Evolutionary conservation across 2,113 vertebrate species (phyloP).

Genomic region (Trachemys scripta): DNA sequence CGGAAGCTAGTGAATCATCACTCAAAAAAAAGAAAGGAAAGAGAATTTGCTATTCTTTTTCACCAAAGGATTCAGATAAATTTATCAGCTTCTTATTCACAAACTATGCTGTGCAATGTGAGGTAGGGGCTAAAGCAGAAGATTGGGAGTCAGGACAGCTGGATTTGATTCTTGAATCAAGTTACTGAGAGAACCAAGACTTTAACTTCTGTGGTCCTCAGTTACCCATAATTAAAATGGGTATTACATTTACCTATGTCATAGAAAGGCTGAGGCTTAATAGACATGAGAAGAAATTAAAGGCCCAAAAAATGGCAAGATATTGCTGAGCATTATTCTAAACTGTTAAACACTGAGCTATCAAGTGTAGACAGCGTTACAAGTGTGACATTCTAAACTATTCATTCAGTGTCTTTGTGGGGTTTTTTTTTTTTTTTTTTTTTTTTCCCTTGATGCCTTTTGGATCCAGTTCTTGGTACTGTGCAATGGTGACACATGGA

Average conservation of each 20-base stretch:
- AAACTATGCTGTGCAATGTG: background rate
- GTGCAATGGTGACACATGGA: background rate
- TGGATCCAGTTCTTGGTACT: background rate
- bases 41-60: background rate
- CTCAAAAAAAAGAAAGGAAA: background rate
- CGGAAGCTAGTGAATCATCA: background rate
- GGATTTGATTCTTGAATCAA: background rate
- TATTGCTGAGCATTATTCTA: background rate
- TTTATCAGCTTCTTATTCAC: background rate
- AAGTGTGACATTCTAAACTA: background rate
- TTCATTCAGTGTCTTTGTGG: background rate
- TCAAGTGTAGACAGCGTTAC: background rate
- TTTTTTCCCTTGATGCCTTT: background rate
- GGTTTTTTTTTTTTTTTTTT: background rate
- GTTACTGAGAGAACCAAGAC: background rate
- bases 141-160: background rate
- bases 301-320: background rate
- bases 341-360: background rate
- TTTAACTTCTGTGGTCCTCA: too few relatives aligned
- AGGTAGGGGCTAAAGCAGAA: background rate
- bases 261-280: background rate
- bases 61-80: background rate
- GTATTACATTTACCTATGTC: background rate
- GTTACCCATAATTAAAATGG: background rate
- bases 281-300: background rate